These are phyloP conservation scores for Neoscelio sp. DNA, from an alignment of 2,888 invertebrate species.

Conservation along the genomic window DNA sequence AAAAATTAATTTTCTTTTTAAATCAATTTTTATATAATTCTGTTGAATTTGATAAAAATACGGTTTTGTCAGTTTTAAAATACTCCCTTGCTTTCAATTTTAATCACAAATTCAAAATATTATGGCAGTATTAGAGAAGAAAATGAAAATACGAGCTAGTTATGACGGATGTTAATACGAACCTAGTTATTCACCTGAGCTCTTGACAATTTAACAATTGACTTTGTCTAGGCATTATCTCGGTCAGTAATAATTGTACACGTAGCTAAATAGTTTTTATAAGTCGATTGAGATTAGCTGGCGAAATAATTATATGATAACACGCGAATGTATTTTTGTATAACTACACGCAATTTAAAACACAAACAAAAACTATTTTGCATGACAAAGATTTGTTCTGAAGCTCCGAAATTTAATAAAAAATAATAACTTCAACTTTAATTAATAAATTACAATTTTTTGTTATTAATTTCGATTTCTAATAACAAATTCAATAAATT, in stretches of 20 bases:
- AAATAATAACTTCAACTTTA: too few relatives aligned
- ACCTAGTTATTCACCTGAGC: constrained; percentile 3
- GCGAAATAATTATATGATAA: constrained; percentile 8
- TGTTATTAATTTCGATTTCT: too few relatives aligned
- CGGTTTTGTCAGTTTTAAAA: too few relatives aligned
- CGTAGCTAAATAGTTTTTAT: constrained; percentile 12
- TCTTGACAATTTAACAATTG: constrained; percentile 20
- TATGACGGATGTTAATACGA: not conserved
- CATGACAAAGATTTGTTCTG: too few relatives aligned
- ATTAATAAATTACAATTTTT: too few relatives aligned
- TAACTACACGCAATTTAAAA: not conserved
- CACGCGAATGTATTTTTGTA: constrained; percentile 19
- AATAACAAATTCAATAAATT: too few relatives aligned
- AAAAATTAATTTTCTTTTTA: too few relatives aligned
- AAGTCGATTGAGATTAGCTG: constrained; percentile 17
- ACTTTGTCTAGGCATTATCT: constrained; percentile 20
- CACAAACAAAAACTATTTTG: too few relatives aligned
- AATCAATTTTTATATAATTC: too few relatives aligned
- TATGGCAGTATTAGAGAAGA: not conserved
- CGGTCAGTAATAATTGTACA: constrained; percentile 22
- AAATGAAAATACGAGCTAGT: constrained; percentile 5
- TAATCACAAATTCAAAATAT: not conserved
- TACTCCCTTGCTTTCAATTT: too few relatives aligned
- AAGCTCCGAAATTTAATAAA: too few relatives aligned
- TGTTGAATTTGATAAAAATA: too few relatives aligned